Conservation (phyloP, 1,140 invertebrate species). For the Euwallacea similis region DNA sequence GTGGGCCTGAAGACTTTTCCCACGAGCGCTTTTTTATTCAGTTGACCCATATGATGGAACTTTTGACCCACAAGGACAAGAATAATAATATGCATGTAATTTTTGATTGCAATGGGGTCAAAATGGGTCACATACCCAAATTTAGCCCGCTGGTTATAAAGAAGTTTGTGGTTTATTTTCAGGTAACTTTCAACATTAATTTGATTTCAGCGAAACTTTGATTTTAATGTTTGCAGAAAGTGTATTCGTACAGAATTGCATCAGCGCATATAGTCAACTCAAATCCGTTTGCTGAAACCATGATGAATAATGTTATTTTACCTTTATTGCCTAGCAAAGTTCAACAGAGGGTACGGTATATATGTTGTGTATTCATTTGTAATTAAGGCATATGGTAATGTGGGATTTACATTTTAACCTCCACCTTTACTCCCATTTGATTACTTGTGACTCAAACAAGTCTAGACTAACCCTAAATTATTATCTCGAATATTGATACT, state of each 20-base stretch:
- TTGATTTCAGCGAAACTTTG: background rate
- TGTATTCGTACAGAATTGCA: background rate
- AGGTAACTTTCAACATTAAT: background rate
- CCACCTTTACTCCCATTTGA: no score
- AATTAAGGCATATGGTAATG: no score
- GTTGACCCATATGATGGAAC: constrained; percentile 31
- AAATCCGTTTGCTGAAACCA: background rate
- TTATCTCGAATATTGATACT: no score
- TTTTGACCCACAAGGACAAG: constrained; percentile 16
- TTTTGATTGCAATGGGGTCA: constrained; percentile 4
- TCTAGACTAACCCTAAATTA: no score
- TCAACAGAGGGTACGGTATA: background rate
- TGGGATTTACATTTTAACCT: no score
- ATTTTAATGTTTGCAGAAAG: constrained; percentile 3
- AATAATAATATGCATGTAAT: constrained; percentile 26
- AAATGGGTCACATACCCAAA: constrained; percentile 30
- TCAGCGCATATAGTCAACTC: background rate
- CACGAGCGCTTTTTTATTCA: constrained; percentile 17
- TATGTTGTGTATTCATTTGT: no score
- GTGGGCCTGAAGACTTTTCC: constrained; percentile 51
- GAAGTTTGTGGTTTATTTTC: constrained; percentile 10
- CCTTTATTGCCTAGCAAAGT: constrained; percentile 5
- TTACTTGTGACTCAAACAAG: no score
- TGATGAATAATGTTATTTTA: background rate
- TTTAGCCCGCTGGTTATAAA: constrained; percentile 42